Base-by-base conservation (phyloP, 2,113 vertebrate species). In the Centropus bengalensis region DNA sequence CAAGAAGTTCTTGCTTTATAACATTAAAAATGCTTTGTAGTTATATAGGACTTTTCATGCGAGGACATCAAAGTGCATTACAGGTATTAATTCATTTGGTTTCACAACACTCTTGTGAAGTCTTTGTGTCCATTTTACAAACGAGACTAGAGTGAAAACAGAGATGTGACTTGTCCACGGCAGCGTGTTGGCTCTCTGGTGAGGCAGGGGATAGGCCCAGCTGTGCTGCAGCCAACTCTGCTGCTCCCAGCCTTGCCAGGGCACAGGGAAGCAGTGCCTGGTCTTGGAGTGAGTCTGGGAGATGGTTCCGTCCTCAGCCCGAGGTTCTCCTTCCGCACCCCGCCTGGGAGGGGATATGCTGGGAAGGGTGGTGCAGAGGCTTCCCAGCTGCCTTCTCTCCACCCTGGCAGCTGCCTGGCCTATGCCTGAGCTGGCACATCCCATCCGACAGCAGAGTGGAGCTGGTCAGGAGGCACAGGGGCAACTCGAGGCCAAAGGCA, bases 41-140 rank as follows among this genome's bases (percentile, higher is more conserved):
- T 97, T 96, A 93, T 82, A 84, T 88, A 85, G 94, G 69, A 96
- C 91, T 96, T 97, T 97, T 96, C 96, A 95, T 95, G 94, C 94
- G 9, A 91, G 75, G 93, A 96, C 93, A 97, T 98, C 98, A 98
- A 97, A 97, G 96, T 85, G 64, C 49, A 62, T 96, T 89, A 80
- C 73, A 97, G 95, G 97, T 96, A 91, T 96, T 96, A 91, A 94
- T 95, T 97, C 93, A 96, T 94, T 95, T 93, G 59, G 86, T 86
- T 79, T 79, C 82, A 90, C 88, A 91, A 88, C 92, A 82, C 28
- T 67, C 86, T 79, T 82, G 17, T 80, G 80, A 81, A 86, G 89
- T 87, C 74, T 82, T 93, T 91, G n/a, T 88, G 93, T 81, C 93
- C 76, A 30, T 86, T 85, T 92, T 82, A 86, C 54, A 70, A 66